These are phyloP conservation scores for Eulemur rubriventer DNA, from an alignment of 2,797 vertebrate genomes.

Conservation along the genomic window DNA sequence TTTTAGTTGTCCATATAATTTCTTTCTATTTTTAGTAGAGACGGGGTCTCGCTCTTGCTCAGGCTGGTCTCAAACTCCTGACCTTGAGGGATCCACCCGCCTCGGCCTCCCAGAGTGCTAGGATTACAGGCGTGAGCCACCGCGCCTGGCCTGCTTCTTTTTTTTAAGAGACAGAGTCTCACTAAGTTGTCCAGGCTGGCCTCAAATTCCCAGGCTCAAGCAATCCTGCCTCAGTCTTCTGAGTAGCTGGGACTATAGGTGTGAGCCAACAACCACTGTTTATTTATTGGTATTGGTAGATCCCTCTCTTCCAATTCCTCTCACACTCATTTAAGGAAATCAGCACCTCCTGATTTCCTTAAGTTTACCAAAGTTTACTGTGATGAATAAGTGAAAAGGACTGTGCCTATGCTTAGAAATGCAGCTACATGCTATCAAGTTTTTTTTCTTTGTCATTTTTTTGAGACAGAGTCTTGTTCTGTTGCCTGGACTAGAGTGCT, in stretches of 20 bases:
- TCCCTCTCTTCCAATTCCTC: conserved; percentile 20
- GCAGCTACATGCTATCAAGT: not conserved
- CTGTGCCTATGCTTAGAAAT: conserved; percentile 37
- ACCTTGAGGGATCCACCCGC: no score
- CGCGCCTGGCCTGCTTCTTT: not conserved
- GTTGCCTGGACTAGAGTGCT: no score
- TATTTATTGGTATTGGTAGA: conserved; percentile 31
- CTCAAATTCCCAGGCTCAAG: not conserved
- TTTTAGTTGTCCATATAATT: no score
- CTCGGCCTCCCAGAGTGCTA: no score
- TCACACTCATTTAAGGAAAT: conserved; percentile 53
- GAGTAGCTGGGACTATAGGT: not conserved
- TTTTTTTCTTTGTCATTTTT: not conserved
- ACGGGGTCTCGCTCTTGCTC: no score
- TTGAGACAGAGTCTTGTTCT: no score
- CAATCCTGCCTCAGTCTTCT: not conserved
- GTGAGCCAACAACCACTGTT: not conserved
- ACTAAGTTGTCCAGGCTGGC: not conserved
- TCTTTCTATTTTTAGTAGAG: no score
- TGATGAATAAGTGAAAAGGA: not conserved
- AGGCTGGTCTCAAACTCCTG: no score
- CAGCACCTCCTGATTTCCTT: not conserved
- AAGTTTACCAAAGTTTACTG: not conserved
- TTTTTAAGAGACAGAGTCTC: not conserved
- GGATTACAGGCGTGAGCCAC: no score